Percentiles rank a stretch among this genome's conserved stretches.
These are phyloP conservation scores for Aphis gossypii DNA, from an alignment of 1,140 invertebrate genomes.

Conservation along the genomic window DNA sequence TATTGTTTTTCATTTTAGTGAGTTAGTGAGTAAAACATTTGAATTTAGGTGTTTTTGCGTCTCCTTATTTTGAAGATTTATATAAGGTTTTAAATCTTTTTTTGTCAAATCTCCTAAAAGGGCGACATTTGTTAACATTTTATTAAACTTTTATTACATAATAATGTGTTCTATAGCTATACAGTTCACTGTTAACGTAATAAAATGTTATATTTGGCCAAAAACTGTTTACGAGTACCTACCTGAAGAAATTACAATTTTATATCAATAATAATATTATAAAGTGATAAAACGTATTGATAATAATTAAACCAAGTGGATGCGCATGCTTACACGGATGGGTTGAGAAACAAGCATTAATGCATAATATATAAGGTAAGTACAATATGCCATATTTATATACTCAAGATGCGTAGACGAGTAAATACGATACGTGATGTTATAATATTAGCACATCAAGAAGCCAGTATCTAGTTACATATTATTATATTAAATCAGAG, in stretches of 20 bases:
- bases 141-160: not conserved
- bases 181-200: not conserved
- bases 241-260: not conserved
- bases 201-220: not conserved
- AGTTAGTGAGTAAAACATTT: too few relatives aligned
- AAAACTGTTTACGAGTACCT: not conserved
- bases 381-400: not conserved
- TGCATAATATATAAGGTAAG: not conserved
- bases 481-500: conserved; percentile 4
- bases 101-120: too few relatives aligned
- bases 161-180: not conserved
- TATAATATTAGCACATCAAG: not conserved
- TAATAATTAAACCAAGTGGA: not conserved
- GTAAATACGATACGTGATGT: not conserved
- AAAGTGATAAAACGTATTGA: not conserved
- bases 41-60: too few relatives aligned
- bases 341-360: not conserved
- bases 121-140: not conserved
- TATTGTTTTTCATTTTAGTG: too few relatives aligned
- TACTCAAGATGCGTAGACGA: not conserved
- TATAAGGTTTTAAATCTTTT: too few relatives aligned
- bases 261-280: not conserved
- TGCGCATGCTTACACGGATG: not conserved
- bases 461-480: not conserved
- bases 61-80: too few relatives aligned